phyloP scores from a whole-genome alignment of 1,140 invertebrate genomes.

The Daktulosphaira vitifoliae region DNA sequence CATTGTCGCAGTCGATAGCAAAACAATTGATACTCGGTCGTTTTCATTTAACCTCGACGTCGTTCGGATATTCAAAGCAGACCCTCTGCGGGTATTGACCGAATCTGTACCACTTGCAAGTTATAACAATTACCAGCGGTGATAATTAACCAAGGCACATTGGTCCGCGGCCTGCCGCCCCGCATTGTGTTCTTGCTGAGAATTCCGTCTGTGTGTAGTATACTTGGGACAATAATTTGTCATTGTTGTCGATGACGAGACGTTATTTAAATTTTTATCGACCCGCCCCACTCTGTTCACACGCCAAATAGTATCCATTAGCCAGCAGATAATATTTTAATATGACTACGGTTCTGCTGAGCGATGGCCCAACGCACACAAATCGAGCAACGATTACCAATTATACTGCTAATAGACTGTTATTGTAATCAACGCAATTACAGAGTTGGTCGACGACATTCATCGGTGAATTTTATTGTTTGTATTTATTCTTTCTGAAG shows the following conservation, averaged over 20 bases:
- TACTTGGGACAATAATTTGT: conserved; percentile 1
- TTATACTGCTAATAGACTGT: too few species aligned
- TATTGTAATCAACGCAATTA: too few species aligned
- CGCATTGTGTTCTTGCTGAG: background rate
- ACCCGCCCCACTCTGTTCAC: too few species aligned
- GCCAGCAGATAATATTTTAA: conserved; percentile 3
- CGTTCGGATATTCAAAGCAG: background rate
- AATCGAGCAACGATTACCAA: too few species aligned
- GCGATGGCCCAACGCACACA: too few species aligned
- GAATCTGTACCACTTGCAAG: too few species aligned
- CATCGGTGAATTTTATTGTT: too few species aligned
- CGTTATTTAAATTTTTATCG: background rate
- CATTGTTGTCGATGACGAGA: conserved; percentile 13
- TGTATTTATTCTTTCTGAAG: too few species aligned
- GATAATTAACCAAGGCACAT: conserved; percentile 18
- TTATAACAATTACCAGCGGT: background rate
- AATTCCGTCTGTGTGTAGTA: background rate
- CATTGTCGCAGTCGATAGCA: too few species aligned
- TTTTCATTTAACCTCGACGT: conserved; percentile 13
- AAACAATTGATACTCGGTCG: background rate
- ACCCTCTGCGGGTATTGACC: conserved; percentile 13
- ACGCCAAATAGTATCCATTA: background rate
- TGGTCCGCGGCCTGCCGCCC: background rate
- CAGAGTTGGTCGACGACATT: too few species aligned
- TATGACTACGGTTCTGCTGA: too few species aligned